A percentile compares a stretch with the other conserved stretches of the same genome.
Evolutionary conservation across 2,888 invertebrate genomes (phyloP).

Genomic region (Scaptomyza tumidula): DNA sequence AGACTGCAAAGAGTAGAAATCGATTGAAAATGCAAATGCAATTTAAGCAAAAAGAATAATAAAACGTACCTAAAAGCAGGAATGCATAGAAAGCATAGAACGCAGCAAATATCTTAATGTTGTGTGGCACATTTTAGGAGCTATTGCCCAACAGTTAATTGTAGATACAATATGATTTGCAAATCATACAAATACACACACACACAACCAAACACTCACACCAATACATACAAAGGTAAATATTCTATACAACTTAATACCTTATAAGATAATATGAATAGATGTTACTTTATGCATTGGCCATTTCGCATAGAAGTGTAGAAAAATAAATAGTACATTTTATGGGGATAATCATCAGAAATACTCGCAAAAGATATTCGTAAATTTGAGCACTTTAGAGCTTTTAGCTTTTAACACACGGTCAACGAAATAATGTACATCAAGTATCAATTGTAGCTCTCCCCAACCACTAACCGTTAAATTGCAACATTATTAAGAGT

Average conservation of each 20-base stretch:
- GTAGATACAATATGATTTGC: conserved; percentile 49
- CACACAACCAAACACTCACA: background rate
- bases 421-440: conserved; percentile 68
- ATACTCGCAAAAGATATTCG: conserved; percentile 47
- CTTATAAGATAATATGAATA: conserved; percentile 37
- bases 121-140: conserved; percentile 37
- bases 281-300: conserved; percentile 39
- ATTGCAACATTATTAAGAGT: conserved; percentile 34
- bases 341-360: conserved; percentile 30
- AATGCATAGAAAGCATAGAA: conserved; percentile 16
- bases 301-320: conserved; percentile 33
- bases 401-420: conserved; percentile 70
- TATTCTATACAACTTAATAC: conserved; percentile 25
- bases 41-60: background rate
- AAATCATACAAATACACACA: conserved; percentile 10
- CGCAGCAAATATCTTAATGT: conserved; percentile 16
- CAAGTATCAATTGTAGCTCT: conserved; percentile 37
- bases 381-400: conserved; percentile 74
- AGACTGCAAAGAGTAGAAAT: conserved; percentile 25
- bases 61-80: conserved; percentile 43
- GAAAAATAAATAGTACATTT: conserved; percentile 14
- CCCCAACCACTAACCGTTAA: too few species aligned
- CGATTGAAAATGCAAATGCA: conserved; percentile 22
- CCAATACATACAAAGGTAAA: conserved; percentile 14
- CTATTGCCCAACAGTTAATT: conserved; percentile 50